These are phyloP conservation scores for Alviniconcha marisindica DNA, from an alignment of 1,140 invertebrate species.

Conservation along the genomic window DNA sequence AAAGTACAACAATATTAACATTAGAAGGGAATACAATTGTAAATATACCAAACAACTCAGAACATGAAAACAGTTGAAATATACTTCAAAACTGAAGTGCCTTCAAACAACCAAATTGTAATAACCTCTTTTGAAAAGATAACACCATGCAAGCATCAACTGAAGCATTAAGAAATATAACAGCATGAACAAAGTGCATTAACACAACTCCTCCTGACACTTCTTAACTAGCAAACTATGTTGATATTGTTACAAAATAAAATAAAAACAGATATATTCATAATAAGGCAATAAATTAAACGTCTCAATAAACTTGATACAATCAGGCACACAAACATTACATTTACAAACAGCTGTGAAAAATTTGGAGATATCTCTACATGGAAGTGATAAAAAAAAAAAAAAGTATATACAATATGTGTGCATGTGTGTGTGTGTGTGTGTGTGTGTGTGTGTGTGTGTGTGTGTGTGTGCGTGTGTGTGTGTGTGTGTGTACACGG, in stretches of 20 bases:
- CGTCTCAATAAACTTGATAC: background rate
- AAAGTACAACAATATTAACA: background rate
- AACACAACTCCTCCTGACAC: background rate
- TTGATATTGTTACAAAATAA: conserved; percentile 13
- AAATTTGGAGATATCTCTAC: background rate
- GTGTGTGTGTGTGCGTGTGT: too few species aligned
- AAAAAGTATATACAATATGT: too few species aligned
- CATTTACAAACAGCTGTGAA: background rate
- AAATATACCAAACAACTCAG: conserved; percentile 1
- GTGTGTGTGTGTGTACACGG: too few species aligned
- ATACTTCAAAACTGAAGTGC: background rate
- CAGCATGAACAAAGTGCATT: background rate
- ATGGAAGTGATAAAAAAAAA: too few species aligned
- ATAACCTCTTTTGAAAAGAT: conserved; percentile 6
- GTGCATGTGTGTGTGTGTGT: too few species aligned
- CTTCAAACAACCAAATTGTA: conserved; percentile 19
- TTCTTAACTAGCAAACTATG: background rate
- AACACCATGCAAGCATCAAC: conserved; percentile 36
- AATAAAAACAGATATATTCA: background rate
- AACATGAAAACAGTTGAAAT: conserved; percentile 4
- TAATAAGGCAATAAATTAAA: background rate
- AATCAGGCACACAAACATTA: background rate
- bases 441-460: too few species aligned
- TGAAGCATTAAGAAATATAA: conserved; percentile 1
- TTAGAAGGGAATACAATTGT: background rate